phyloP scores from a whole-genome alignment of 2,797 vertebrate species.

The Chelon labrosus region DNA sequence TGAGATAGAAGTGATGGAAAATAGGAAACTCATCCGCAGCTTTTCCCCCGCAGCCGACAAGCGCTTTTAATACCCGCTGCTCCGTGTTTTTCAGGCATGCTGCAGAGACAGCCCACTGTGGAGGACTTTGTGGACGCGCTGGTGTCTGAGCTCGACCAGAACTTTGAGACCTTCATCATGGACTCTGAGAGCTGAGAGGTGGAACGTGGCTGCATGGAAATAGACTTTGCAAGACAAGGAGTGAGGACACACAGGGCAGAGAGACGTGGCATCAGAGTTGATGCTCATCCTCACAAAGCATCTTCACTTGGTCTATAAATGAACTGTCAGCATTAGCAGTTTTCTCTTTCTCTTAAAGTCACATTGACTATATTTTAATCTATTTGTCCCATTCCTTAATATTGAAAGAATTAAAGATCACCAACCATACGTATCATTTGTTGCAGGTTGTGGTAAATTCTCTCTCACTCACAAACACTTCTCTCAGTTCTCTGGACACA shows the following conservation, averaged over 20 bases:
- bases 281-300: not conserved
- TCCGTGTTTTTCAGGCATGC: constrained; percentile 88
- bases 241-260: not conserved
- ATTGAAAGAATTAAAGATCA: constrained; percentile 17
- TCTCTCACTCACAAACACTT: not conserved
- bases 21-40: constrained; percentile 14
- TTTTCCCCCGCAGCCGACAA: not conserved
- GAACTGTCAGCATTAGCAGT: not conserved
- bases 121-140: constrained; percentile 96
- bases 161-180: constrained; percentile 94
- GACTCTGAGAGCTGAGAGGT: constrained; percentile 88
- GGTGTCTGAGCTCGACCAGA: constrained; percentile 92
- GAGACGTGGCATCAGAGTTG: not conserved
- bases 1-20: constrained; percentile 17
- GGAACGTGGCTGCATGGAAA: not conserved
- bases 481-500: not conserved
- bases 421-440: not conserved
- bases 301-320: constrained; percentile 4
- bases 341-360: constrained; percentile 24
- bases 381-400: constrained; percentile 3
- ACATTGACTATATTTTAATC: constrained; percentile 37
- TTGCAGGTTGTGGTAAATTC: not conserved
- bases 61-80: not conserved
- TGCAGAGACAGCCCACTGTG: constrained; percentile 91
- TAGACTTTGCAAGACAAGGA: constrained; percentile 2